A percentile compares a stretch with the other conserved stretches of the same genome.
Evolutionary conservation across 2,113 vertebrate species (phyloP).

Genomic region (Tachycineta bicolor): DNA sequence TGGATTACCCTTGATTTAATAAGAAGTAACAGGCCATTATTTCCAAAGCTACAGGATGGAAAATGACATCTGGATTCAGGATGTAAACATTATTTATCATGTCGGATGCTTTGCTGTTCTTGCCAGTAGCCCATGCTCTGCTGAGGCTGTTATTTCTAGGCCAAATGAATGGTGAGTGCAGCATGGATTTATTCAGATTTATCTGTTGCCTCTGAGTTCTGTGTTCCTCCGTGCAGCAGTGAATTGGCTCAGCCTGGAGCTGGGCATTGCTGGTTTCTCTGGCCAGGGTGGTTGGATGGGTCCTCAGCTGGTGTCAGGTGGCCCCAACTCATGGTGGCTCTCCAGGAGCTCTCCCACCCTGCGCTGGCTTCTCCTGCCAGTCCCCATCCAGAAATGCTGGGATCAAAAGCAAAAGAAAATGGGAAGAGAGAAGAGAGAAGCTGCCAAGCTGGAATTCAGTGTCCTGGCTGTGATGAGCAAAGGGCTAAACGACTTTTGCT

Average conservation of each 20-base stretch:
- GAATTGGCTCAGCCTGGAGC: not conserved
- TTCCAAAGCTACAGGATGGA: conserved; percentile 62
- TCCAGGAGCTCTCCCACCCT: not conserved
- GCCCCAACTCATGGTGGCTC: not conserved
- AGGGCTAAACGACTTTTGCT: not conserved
- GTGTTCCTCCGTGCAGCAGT: not conserved
- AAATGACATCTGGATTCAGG: conserved; percentile 61
- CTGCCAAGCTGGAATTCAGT: not conserved
- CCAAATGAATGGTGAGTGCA: not conserved
- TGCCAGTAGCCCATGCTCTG: conserved; percentile 36
- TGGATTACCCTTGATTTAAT: conserved; percentile 65
- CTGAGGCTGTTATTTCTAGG: conserved; percentile 8
- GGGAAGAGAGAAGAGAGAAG: not conserved
- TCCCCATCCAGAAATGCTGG: not conserved
- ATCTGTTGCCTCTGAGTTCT: not conserved
- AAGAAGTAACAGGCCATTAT: conserved; percentile 65
- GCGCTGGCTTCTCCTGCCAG: not conserved
- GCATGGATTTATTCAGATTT: conserved; percentile 3
- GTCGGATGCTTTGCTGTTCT: conserved; percentile 21
- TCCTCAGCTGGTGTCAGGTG: not conserved
- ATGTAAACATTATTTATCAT: conserved; percentile 70
- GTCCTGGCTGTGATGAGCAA: not conserved
- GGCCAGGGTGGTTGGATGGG: not conserved
- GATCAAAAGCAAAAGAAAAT: not conserved
- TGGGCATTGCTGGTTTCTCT: not conserved